Evolutionary conservation across 1,140 invertebrate genomes (phyloP), one percentile per base, ranked within the genome.

Genomic region (Conopomorpha cramerella): DNA sequence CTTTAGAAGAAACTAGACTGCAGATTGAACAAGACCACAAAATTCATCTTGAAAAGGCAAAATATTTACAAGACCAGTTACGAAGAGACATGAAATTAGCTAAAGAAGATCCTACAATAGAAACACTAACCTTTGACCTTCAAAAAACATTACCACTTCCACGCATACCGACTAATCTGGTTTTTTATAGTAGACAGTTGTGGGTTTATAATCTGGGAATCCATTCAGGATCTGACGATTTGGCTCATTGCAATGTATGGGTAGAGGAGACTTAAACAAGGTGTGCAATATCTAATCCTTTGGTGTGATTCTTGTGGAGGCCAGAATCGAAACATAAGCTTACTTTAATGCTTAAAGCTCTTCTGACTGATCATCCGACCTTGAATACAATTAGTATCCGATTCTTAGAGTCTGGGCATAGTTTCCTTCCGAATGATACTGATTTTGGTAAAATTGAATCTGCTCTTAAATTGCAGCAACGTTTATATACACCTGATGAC

Each of bases 311-410:
- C 43, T 10, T 67, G 58, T 34, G 66, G 58, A 6, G 61, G 56
- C 3, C 62, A 67, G 45, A 71, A 67, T 29, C 43, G 55, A 2
- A 70, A 57, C 36, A 64, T 68, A 70, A 68, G 48, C 33, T 72
- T 16, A 41, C 41, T 8, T 18, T 65, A 35, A 50, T n/a, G n/a
- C n/a, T n/a, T n/a, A n/a, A n/a, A n/a, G n/a, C n/a, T n/a, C n/a
- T n/a, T n/a, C n/a, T n/a, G 65, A 40, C 25, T 64, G 16, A 59
- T n/a, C 35, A 54, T 36, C 35, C 39, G 23, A 51, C 38, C 30
- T 31, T 55, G 6, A 33, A 53, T 36, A 46, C 28, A 23, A 65
- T 66, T 18, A 55, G 34, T 17, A 30, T 55, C 8, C 51, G 43
- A 37, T 70, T 48, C 46, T 32, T 67, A 17, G 45, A 51, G 25